phyloP scores from a whole-genome alignment of 2,888 invertebrate species.

The Dasypolia templi region DNA sequence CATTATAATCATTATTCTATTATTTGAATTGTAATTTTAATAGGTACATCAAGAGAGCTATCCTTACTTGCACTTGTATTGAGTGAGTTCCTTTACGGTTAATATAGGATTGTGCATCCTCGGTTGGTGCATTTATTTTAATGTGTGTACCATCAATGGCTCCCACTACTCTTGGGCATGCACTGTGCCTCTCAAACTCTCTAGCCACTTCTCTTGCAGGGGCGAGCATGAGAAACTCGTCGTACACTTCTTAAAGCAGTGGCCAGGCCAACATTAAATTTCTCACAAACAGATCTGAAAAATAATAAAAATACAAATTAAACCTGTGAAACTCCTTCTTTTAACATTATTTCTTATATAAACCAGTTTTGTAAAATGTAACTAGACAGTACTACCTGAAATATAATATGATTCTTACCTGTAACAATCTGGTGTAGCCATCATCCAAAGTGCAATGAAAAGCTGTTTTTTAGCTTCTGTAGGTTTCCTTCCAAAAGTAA shows the following conservation, averaged over 20 bases:
- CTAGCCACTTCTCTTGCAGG: not conserved
- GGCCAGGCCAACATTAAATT: constrained; percentile 5
- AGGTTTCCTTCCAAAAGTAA: constrained; percentile 2
- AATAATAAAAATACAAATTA: not conserved
- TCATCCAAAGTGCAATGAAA: constrained; percentile 9
- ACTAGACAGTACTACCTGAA: not conserved
- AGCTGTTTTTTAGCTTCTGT: constrained; percentile 7
- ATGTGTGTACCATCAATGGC: constrained; percentile 5
- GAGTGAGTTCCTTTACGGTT: constrained; percentile 8
- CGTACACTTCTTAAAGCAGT: constrained; percentile 2
- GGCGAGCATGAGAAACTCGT: constrained; percentile 8
- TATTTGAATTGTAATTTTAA: no score
- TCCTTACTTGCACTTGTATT: no score
- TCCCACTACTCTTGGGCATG: constrained; percentile 9
- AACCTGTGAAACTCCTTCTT: not conserved
- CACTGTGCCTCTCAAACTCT: constrained; percentile 6
- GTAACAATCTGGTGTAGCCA: constrained; percentile 12
- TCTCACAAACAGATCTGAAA: constrained; percentile 12
- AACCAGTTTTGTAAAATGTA: no score
- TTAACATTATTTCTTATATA: no score
- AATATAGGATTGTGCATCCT: constrained; percentile 6
- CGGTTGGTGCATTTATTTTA: constrained; percentile 6
- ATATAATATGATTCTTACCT: constrained; percentile 4
- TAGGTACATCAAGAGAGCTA: no score
- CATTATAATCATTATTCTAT: no score